A percentile compares a stretch with the other conserved stretches of the same genome.
phyloP scores from a whole-genome alignment of 2,797 vertebrate species.

The Potorous gilbertii region DNA sequence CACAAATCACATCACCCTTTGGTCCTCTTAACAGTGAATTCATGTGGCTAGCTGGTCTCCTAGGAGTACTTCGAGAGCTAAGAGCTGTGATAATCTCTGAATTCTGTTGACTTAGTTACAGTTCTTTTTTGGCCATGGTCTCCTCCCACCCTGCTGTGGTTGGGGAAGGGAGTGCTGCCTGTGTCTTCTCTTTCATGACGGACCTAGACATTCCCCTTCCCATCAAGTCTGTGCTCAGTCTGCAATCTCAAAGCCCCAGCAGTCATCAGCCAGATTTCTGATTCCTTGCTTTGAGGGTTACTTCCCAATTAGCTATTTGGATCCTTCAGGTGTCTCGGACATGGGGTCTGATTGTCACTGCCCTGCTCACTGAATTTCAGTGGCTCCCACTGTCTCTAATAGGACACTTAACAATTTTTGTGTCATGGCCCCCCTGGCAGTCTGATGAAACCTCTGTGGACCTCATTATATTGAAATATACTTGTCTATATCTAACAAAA shows the following conservation, averaged over 20 bases:
- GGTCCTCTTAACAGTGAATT: background rate
- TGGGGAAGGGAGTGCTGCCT: background rate
- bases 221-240: background rate
- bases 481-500: background rate
- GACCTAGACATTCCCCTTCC: background rate
- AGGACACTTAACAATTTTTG: background rate
- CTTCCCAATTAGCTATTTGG: background rate
- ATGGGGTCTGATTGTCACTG: background rate
- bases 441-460: background rate
- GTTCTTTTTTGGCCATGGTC: background rate
- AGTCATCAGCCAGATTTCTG: background rate
- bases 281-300: background rate
- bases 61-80: background rate
- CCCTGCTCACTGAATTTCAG: background rate
- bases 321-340: background rate
- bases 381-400: background rate
- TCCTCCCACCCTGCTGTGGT: background rate
- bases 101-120: background rate
- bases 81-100: background rate
- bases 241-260: background rate
- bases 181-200: background rate
- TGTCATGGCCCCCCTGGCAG: background rate
- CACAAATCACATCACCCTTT: background rate
- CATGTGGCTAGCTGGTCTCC: background rate
- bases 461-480: background rate